Evolutionary conservation across 1,140 invertebrate species (phyloP), one percentile per base, ranked within the genome.

Genomic region (Drosophila auraria): DNA sequence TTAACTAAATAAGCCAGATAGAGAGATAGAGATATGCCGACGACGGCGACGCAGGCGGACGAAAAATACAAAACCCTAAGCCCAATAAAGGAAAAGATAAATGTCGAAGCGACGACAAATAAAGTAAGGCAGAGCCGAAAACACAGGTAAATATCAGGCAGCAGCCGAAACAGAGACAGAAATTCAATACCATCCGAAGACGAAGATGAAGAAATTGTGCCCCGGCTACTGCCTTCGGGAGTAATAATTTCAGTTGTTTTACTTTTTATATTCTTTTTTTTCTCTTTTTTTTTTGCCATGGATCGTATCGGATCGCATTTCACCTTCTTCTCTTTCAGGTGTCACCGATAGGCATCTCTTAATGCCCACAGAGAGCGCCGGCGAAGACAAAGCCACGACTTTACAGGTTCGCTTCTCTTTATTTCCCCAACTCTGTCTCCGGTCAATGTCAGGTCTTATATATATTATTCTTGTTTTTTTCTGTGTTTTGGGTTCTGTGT

Each of bases 341-440:
- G 89, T 91, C 89, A 91, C 78, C 84, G 89, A 91, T 91, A 91
- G 90, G 89, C 84, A 91, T 91, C 89, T 80, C 73, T 91, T 92
- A 91, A 89, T 89, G 80, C 89, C 75, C 65, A 59, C 49, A 51
- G 62, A 74, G 62, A 78, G 80, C 80, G 80, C 74, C 80, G 80
- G 83, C 75, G 71, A 87, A 80, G 66, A 62, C 82, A 76, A 81
- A 80, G 82, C 82, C 66, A 74, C 83, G 87, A 79, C 77, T 72
- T 79, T 79, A 77, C 71, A 82, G 71, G 71, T 74, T 74, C 56
- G 38, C 68, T 58, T 73, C 47, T 54, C 68, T 71, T 38, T 38
- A 33, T 42, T 51, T 20, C 68, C 66, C 66, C 62, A 66, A 30
- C 65, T 72, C 69, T 20, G 68, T 61, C 68, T 60, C 54, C 68